These are phyloP conservation scores for Eupristina koningsbergeri DNA, from an alignment of 1,140 invertebrate genomes.

Conservation along the genomic window DNA sequence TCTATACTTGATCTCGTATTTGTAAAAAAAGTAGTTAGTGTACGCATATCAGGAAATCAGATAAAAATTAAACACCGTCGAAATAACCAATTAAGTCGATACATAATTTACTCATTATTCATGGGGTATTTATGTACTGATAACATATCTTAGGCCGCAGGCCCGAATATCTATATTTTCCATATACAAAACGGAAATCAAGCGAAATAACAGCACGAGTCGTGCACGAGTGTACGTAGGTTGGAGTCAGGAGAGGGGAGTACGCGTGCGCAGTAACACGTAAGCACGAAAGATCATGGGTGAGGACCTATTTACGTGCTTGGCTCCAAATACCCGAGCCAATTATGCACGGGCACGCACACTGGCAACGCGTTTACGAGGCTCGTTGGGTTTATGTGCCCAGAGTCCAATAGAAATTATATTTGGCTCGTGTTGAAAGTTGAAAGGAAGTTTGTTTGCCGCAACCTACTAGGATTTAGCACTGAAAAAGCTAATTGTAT, in stretches of 20 bases:
- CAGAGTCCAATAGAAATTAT: constrained; percentile 9
- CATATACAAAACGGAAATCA: not conserved
- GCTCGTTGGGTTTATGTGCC: constrained; percentile 2
- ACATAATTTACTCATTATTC: constrained; percentile 3
- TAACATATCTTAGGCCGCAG: not conserved
- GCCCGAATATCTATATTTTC: not conserved
- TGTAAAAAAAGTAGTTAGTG: too few species aligned
- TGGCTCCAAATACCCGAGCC: not conserved
- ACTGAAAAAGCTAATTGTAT: too few species aligned
- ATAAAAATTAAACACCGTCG: not conserved
- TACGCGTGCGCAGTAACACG: not conserved
- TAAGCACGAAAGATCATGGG: not conserved
- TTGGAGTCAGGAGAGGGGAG: too few species aligned
- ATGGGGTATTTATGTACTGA: not conserved
- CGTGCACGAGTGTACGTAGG: not conserved
- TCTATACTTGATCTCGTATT: too few species aligned
- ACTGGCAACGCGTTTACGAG: constrained; percentile 28
- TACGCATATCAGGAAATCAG: not conserved
- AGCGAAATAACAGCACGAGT: not conserved
- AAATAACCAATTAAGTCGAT: constrained; percentile 7
- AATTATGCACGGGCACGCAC: constrained; percentile 37
- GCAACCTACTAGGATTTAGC: too few species aligned
- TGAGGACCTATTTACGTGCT: constrained; percentile 18
- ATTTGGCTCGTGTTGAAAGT: not conserved
- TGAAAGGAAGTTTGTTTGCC: too few species aligned